Evolutionary conservation across 1,140 invertebrate species (phyloP), one percentile per base, ranked within the genome.

Genomic region (Lepidurus couesii): DNA sequence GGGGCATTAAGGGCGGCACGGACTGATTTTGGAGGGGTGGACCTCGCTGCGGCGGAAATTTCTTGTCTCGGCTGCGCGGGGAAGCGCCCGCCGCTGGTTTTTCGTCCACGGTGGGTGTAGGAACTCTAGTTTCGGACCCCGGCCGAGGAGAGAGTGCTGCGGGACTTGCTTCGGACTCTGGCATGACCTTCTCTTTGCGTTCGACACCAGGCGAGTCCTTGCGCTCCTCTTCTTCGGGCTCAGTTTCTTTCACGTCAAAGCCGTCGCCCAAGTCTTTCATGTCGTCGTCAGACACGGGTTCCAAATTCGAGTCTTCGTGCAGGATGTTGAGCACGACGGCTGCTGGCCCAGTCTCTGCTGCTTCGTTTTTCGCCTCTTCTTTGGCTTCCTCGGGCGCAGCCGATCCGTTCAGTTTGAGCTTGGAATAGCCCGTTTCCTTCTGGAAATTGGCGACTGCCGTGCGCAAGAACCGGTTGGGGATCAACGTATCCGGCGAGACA

Each of bases 391-490:
- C 44, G 42, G 77, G 76, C 7, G 43, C 24, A 26, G 42, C 42
- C 7, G 65, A 10, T 10, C 79, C 74, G 44, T 44, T 43, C 11
- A 73, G 24, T 8, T 76, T 78, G 11, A 83, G 82, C 80, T 85
- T 85, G 16, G 87, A 88, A 83, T 96, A 96, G 0, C 95, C 94
- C 42, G 93, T 95, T 82, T 95, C 92, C 84, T 96, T 97, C 80
- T 92, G 92, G 84, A 96, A 98, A 81, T 92, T 91, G 74, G 90
- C 91, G 1, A 97, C 95, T 11, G 93, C 92, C 82, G 92, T 94
- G 44, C 96, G 88, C 75, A 98, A 85, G 86, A 94, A 97, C 76
- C 95, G 88, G 84, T 98, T 98, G 0, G 96, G 95, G 81, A 98
- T 96, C 13, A 98, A 87, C 6, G 93, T 95, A 77, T 94, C 94